Evolutionary conservation across 2,797 vertebrate genomes (phyloP), one percentile per base, ranked within the genome.

Genomic region (Bucorvus abyssinicus): DNA sequence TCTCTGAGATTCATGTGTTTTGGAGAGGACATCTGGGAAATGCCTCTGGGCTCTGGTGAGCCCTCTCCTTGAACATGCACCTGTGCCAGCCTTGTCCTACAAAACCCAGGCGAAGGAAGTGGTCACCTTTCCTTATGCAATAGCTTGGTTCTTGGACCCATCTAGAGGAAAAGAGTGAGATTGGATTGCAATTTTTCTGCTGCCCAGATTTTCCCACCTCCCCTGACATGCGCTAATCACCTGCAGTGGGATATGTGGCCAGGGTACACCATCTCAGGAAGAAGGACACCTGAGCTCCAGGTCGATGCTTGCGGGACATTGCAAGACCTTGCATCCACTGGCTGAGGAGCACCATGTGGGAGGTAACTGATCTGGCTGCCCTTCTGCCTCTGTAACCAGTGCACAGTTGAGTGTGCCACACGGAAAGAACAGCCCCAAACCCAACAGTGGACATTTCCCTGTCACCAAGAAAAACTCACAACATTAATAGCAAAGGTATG

Each of bases 391-490:
- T 67, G 38, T 63, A 3, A 1, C 34, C 73, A 45, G 44, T 2
- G 1, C 27, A 57, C 0, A 1, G 21, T 27, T n/a, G 26, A 71
- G 27, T 1, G 0, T 38, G n/a, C 6, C 20, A 47, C 9, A 14
- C 26, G 2, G 2, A 64, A 64, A 69, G n/a, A 47, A 23, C 30
- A 87, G 27, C 24, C 47, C 42, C 0, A 0, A 56, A 79, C 44
- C 14, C 42, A 61, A 44, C 29, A 70, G n/a, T 5, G 18, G 17
- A 22, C 20, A 36, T 34, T 83, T 84, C 8, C 7, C 9, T 22
- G 5, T 23, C 4, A 61, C 23, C 34, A 84, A 60, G 30, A 23
- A 84, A 67, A 63, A 26, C 21, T 59, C 57, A 18, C 34, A 76
- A 50, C 40, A 21, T 53, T 42, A 36, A 21, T 7, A 87, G 34